phyloP scores from a whole-genome alignment of 2,797 vertebrate species.

The Esox lucius region DNA sequence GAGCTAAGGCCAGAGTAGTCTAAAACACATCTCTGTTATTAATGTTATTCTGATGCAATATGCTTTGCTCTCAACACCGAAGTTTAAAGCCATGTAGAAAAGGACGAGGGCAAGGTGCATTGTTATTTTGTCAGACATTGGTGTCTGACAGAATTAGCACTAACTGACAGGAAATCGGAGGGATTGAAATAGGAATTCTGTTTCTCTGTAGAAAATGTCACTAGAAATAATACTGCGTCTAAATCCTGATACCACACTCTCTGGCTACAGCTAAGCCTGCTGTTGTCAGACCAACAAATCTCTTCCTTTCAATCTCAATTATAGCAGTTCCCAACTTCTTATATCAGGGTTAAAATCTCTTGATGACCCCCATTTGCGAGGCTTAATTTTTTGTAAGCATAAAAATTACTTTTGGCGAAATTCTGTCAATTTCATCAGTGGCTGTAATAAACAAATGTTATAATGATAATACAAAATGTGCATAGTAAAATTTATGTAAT shows the following conservation, averaged over 20 bases:
- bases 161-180: neutral
- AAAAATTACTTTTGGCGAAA: too few species aligned
- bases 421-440: too few species aligned
- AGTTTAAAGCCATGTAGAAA: neutral
- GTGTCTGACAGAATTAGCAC: neutral
- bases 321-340: too few species aligned
- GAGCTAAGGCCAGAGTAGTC: neutral
- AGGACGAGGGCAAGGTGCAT: neutral
- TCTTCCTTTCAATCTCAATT: conserved; percentile 10
- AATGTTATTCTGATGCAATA: neutral
- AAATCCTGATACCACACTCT: neutral
- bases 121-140: neutral
- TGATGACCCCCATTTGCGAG: too few species aligned
- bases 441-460: too few species aligned
- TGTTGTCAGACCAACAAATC: neutral
- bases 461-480: too few species aligned
- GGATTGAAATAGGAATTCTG: neutral
- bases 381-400: too few species aligned
- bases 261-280: neutral
- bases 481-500: too few species aligned
- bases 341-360: too few species aligned
- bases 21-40: neutral
- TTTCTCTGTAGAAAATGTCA: neutral
- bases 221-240: neutral
- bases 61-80: neutral